Percentiles rank a stretch among this genome's conserved stretches.
phyloP scores from a whole-genome alignment of 2,113 vertebrate species.

The Columba livia region DNA sequence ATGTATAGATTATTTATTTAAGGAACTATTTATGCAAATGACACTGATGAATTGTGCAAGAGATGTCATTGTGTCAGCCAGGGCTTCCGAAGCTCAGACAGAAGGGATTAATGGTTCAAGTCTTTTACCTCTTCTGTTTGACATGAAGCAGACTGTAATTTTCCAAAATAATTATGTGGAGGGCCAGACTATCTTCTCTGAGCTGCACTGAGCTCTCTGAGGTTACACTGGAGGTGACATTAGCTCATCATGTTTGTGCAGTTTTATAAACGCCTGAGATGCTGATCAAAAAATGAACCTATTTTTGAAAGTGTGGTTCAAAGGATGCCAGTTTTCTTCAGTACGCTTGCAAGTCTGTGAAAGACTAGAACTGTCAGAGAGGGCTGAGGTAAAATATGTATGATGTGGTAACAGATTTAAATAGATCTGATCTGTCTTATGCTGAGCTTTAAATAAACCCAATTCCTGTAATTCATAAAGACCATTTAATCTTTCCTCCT shows the following conservation, averaged over 20 bases:
- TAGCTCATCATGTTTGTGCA: not conserved
- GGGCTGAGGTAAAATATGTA: not conserved
- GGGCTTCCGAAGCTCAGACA: not conserved
- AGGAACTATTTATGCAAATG: constrained; percentile 56
- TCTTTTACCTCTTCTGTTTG: constrained; percentile 24
- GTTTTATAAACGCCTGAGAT: not conserved
- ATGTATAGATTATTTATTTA: constrained; percentile 36
- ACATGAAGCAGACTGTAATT: constrained; percentile 12
- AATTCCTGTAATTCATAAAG: constrained; percentile 1
- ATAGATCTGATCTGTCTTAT: not conserved
- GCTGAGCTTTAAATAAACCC: not conserved
- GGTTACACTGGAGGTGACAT: not conserved
- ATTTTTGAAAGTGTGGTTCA: not conserved
- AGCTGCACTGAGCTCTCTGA: not conserved
- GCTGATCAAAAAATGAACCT: not conserved
- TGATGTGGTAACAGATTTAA: not conserved
- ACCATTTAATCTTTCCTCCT: not conserved
- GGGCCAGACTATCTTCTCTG: not conserved
- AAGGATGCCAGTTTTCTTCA: not conserved
- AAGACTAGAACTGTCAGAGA: not conserved
- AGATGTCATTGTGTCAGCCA: constrained; percentile 38
- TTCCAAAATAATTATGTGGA: not conserved
- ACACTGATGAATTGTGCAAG: constrained; percentile 1
- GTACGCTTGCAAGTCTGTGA: not conserved
- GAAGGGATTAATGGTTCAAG: constrained; percentile 24